Evolutionary conservation across 1,140 invertebrate genomes (phyloP).

Genomic region (Psix sp.): DNA sequence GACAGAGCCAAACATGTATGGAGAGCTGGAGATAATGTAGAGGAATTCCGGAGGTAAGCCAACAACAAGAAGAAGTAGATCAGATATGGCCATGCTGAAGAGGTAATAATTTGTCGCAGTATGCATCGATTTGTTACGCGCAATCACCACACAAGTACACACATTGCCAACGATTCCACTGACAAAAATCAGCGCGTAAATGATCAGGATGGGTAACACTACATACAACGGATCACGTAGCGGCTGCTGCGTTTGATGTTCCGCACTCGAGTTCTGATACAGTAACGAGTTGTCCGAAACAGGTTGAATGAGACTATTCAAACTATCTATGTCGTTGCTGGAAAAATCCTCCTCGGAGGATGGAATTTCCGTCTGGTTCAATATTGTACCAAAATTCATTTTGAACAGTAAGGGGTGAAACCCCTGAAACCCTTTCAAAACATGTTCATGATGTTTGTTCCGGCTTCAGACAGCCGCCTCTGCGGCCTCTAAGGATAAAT

Average conservation of each 20-base stretch:
- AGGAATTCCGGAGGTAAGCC: constrained; percentile 91
- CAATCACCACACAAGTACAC: constrained; percentile 94
- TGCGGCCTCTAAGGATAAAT: too few relatives aligned
- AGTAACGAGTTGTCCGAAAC: constrained; percentile 2
- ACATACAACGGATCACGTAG: constrained; percentile 83
- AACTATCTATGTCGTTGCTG: constrained; percentile 1
- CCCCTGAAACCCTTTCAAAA: too few relatives aligned
- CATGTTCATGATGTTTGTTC: too few relatives aligned
- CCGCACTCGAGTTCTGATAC: constrained; percentile 9
- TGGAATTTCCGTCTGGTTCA: not conserved
- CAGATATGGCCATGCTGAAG: constrained; percentile 95
- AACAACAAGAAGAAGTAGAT: constrained; percentile 89
- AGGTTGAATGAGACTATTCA: constrained; percentile 6
- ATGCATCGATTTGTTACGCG: constrained; percentile 93
- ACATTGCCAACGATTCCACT: constrained; percentile 93
- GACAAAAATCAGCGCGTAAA: constrained; percentile 91
- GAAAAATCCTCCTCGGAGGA: not conserved
- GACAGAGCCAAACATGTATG: constrained; percentile 90
- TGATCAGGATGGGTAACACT: constrained; percentile 88
- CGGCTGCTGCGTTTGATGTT: constrained; percentile 12
- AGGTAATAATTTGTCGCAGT: constrained; percentile 95
- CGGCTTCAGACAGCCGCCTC: too few relatives aligned
- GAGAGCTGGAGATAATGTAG: constrained; percentile 90
- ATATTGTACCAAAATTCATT: not conserved
- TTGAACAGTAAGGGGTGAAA: too few relatives aligned